Conservation (phyloP, 2,113 vertebrate genomes). For the Tyto alba region DNA sequence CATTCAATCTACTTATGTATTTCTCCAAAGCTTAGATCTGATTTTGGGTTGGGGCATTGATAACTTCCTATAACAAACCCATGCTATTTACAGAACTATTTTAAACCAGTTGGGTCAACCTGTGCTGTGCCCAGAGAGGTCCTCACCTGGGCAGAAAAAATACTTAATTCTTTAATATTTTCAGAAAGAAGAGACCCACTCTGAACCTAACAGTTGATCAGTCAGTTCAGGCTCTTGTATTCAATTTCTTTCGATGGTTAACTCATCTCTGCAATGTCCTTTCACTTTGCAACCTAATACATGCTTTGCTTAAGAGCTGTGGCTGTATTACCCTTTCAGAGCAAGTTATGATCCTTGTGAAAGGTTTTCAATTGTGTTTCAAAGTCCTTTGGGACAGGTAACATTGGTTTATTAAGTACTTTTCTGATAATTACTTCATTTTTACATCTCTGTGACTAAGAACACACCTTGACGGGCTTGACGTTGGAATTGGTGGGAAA, state of each 20-base stretch:
- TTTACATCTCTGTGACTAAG: neutral
- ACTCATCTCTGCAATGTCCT: neutral
- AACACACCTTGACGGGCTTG: neutral
- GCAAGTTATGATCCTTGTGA: neutral
- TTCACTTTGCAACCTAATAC: neutral
- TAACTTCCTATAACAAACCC: neutral
- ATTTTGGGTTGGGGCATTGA: neutral
- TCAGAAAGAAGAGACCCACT: neutral
- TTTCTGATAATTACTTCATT: neutral
- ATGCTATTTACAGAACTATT: neutral
- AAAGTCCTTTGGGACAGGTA: neutral
- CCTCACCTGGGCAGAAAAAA: neutral
- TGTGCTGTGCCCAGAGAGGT: neutral
- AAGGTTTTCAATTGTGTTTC: neutral
- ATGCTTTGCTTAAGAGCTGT: neutral
- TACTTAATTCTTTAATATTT: neutral
- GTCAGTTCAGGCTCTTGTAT: neutral
- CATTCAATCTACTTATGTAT: neutral
- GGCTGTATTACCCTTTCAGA: neutral
- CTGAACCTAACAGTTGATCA: neutral
- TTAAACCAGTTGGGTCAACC: neutral
- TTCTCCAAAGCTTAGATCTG: neutral
- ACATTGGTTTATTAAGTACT: neutral
- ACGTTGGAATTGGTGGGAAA: neutral
- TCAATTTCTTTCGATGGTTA: neutral